Conservation (phyloP, 2,797 vertebrate species). For the Acestrorhynchus altus region DNA sequence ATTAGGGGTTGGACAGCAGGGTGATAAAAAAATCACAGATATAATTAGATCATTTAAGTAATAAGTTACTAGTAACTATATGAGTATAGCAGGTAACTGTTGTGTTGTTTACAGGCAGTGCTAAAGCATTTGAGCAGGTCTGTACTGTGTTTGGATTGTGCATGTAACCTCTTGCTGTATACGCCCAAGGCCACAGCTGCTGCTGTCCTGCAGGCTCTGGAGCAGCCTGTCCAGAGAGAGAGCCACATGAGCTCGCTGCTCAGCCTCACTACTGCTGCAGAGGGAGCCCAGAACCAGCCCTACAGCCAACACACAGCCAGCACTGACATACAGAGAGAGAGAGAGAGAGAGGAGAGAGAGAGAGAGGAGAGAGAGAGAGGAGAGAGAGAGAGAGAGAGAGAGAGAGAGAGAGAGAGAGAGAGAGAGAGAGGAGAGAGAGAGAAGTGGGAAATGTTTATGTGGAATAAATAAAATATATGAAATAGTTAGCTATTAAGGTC, state of each 20-base stretch:
- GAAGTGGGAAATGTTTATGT: too few species aligned
- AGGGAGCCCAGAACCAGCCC: slow-evolving; percentile 86
- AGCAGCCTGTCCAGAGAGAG: slow-evolving; percentile 79
- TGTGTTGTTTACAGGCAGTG: not conserved
- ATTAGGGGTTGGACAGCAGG: too few species aligned
- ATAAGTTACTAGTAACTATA: not conserved
- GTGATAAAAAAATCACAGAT: too few species aligned
- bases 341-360: not conserved
- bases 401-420: not conserved
- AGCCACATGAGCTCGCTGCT: slow-evolving; percentile 73
- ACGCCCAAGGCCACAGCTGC: slow-evolving; percentile 79
- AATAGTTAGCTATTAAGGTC: too few species aligned
- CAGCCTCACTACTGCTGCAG: slow-evolving; percentile 79
- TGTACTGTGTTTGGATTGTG: not conserved
- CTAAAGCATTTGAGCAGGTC: not conserved
- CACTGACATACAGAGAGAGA: slow-evolving; percentile 69
- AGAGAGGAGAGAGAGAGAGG: too few species aligned
- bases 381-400: not conserved
- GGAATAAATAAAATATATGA: too few species aligned
- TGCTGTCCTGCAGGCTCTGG: slow-evolving; percentile 77
- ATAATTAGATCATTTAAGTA: not conserved
- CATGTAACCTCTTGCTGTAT: slow-evolving; percentile 88
- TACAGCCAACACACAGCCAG: slow-evolving; percentile 89
- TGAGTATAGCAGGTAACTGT: not conserved
- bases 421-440: too few species aligned